Evolutionary conservation across 2,113 vertebrate species (phyloP).

Genomic region (Ctenomys sociabilis): DNA sequence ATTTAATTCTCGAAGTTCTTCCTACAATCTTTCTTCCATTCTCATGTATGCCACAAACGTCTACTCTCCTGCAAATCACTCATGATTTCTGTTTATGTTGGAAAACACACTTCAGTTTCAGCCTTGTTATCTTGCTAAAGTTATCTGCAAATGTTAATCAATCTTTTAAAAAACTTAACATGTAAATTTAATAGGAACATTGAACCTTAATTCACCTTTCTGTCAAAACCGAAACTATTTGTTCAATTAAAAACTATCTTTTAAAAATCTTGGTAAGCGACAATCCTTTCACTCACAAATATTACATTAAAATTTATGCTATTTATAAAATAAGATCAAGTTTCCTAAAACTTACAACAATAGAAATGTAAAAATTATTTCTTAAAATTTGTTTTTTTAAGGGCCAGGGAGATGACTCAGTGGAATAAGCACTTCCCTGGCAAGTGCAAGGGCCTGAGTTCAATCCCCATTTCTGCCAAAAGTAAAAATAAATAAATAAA

Average conservation of each 20-base stretch:
- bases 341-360: constrained; percentile 12
- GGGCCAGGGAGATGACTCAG: too few relatives aligned
- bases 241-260: constrained; percentile 1
- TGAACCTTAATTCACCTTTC: neutral
- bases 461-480: too few relatives aligned
- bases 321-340: neutral
- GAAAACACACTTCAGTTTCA: constrained; percentile 25
- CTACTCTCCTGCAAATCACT: constrained; percentile 66
- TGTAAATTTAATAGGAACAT: neutral
- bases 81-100: constrained; percentile 56
- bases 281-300: neutral
- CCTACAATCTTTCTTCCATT: constrained; percentile 56
- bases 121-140: constrained; percentile 9
- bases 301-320: neutral
- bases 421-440: too few relatives aligned
- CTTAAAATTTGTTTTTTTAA: too few relatives aligned
- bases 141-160: constrained; percentile 46
- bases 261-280: neutral
- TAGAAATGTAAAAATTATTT: constrained; percentile 21
- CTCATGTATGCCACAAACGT: constrained; percentile 61
- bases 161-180: constrained; percentile 1
- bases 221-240: neutral
- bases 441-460: too few relatives aligned
- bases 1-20: constrained; percentile 53
- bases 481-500: too few relatives aligned